These are phyloP conservation scores for Melanitta fusca DNA, from an alignment of 2,797 vertebrate species.

Conservation along the genomic window DNA sequence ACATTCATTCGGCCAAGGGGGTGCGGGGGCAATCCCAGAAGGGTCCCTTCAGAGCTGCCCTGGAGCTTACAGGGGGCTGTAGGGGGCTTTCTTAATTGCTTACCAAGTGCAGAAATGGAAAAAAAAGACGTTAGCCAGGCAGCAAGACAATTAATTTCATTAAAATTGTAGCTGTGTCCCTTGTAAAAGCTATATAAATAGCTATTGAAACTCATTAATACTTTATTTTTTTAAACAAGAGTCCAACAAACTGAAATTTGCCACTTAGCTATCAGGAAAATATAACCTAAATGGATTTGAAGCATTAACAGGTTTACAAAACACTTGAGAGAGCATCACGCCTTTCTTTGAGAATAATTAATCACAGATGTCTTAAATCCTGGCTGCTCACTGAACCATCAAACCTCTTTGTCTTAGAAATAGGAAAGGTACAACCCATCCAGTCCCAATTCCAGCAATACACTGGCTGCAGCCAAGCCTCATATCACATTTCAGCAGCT, in stretches of 20 bases:
- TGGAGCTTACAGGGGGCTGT: background rate
- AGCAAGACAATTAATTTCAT: background rate
- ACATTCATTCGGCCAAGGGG: constrained; percentile 31
- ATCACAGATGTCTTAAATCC: background rate
- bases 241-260: background rate
- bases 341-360: background rate
- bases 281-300: background rate
- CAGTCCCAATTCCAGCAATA: background rate
- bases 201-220: background rate
- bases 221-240: background rate
- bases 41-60: constrained; percentile 10
- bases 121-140: background rate
- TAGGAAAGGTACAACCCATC: background rate
- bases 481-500: constrained; percentile 28
- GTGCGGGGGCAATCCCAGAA: background rate
- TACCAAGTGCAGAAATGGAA: background rate
- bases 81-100: constrained; percentile 22
- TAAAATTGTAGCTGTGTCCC: background rate
- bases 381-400: background rate
- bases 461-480: background rate
- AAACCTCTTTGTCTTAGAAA: background rate
- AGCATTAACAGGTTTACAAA: background rate
- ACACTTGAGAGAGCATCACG: background rate
- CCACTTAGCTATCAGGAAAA: background rate
- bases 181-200: background rate